Conservation (phyloP, 2,797 vertebrate genomes). For the Bradypus variegatus region DNA sequence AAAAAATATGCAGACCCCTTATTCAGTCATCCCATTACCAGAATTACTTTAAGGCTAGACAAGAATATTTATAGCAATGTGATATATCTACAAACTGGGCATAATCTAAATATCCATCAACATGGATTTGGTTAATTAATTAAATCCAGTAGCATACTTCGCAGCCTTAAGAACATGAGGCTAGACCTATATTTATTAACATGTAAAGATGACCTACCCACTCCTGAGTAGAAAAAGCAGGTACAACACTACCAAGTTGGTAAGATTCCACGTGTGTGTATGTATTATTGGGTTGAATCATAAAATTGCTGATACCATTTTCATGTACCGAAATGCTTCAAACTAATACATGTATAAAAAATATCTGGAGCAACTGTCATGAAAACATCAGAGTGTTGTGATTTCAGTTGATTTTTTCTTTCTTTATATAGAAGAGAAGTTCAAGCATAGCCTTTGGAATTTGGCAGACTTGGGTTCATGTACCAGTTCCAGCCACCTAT, state of each 20-base stretch:
- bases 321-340: too few species aligned
- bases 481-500: neutral
- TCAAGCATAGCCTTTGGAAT: neutral
- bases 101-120: neutral
- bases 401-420: too few species aligned
- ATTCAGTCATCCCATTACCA: neutral
- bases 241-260: neutral
- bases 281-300: neutral
- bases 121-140: too few species aligned
- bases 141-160: too few species aligned
- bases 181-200: neutral
- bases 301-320: neutral
- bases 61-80: neutral
- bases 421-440: neutral
- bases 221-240: neutral
- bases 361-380: accelerated
- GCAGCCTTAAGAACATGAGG: neutral
- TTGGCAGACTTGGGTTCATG: neutral
- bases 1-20: neutral
- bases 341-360: neutral
- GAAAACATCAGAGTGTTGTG: too few species aligned
- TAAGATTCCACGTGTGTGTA: accelerated
- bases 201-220: neutral
- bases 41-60: too few species aligned
- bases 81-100: neutral